phyloP scores from a whole-genome alignment of 2,797 vertebrate species.

The Miichthys miiuy region DNA sequence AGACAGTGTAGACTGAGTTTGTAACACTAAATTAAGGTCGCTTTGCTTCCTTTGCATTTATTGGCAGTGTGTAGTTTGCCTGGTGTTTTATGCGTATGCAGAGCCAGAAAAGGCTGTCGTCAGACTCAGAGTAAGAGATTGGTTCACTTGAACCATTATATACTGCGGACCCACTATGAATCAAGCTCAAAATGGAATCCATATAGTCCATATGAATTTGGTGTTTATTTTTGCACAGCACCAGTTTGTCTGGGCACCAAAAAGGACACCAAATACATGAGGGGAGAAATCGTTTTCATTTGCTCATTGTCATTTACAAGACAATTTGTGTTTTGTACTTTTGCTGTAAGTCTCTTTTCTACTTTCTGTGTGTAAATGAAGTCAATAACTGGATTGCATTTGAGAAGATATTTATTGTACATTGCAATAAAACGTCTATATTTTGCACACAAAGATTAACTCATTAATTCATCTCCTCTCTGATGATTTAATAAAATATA shows the following conservation, averaged over 20 bases:
- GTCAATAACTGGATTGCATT: neutral
- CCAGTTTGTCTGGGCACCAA: neutral
- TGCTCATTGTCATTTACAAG: neutral
- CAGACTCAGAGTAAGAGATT: neutral
- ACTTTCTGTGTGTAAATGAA: conserved; percentile 1
- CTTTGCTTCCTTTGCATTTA: conserved; percentile 9
- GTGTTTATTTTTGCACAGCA: neutral
- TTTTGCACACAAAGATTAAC: neutral
- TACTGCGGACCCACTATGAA: neutral
- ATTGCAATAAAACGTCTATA: neutral
- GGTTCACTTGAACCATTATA: neutral
- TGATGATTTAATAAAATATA: neutral
- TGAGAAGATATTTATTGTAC: neutral
- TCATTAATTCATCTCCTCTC: neutral
- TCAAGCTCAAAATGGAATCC: neutral
- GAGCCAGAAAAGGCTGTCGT: neutral
- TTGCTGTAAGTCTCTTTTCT: neutral
- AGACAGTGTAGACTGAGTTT: conserved; percentile 26
- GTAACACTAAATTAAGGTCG: conserved; percentile 24
- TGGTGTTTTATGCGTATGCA: conserved; percentile 10
- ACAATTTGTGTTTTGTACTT: neutral
- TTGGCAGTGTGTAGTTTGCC: conserved; percentile 11
- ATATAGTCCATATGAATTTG: too few relatives aligned
- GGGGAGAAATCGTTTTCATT: neutral
- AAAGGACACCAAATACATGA: neutral